A percentile compares a stretch with the other conserved stretches of the same genome.
These are phyloP conservation scores for Ariopsis seemanni DNA, from an alignment of 2,113 vertebrate species.

Conservation along the genomic window DNA sequence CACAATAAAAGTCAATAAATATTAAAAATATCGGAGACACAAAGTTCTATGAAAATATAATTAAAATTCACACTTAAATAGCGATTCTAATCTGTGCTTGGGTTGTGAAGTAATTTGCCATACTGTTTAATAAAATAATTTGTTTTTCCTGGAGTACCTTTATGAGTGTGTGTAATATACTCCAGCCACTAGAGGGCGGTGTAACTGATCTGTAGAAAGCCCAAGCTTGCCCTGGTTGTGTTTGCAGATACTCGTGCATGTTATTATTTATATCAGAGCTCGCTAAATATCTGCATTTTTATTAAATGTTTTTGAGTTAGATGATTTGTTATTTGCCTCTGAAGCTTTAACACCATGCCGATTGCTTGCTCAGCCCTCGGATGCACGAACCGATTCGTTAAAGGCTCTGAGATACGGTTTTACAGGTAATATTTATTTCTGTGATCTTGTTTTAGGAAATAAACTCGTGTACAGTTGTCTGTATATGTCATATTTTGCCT, in stretches of 20 bases:
- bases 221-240: background rate
- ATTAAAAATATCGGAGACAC: background rate
- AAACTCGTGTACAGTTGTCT: background rate
- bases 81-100: too few species aligned
- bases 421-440: constrained; percentile 66
- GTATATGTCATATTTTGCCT: background rate
- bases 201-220: background rate
- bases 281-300: background rate
- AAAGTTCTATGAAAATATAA: background rate
- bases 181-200: constrained; percentile 21
- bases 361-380: constrained; percentile 72
- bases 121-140: background rate
- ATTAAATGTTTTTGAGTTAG: background rate
- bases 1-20: constrained; percentile 42
- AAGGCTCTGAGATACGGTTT: constrained; percentile 77
- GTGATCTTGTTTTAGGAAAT: background rate
- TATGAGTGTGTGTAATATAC: background rate
- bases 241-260: background rate
- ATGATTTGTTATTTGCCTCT: background rate
- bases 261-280: background rate
- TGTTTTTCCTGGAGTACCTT: background rate
- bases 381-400: constrained; percentile 76
- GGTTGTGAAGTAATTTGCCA: background rate
- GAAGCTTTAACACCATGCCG: constrained; percentile 63
- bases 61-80: too few species aligned